phyloP scores from a whole-genome alignment of 1,140 invertebrate species.

The Diachasma alloeum region DNA sequence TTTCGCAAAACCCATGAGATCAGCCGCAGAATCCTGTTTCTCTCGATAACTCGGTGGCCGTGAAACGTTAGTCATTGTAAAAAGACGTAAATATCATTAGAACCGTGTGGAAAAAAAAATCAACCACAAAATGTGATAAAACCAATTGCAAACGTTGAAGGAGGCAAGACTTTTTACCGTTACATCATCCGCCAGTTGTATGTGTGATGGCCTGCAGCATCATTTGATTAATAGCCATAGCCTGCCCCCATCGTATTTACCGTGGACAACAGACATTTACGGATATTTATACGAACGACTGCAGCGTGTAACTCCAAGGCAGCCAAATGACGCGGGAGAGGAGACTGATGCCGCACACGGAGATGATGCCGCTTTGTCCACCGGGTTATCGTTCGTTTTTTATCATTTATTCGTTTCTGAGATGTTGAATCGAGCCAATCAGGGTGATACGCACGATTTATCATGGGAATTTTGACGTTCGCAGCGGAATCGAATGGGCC shows the following conservation, averaged over 20 bases:
- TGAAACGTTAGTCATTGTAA: slow-evolving; percentile 51
- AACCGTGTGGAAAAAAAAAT: not conserved
- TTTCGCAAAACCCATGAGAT: not conserved
- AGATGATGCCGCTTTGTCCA: not conserved
- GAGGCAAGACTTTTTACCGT: slow-evolving; percentile 49
- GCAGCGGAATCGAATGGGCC: not conserved
- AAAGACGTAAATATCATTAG: slow-evolving; percentile 10
- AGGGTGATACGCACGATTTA: slow-evolving; percentile 25
- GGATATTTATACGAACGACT: slow-evolving; percentile 59
- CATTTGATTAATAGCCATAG: slow-evolving; percentile 60
- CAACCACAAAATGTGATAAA: not conserved
- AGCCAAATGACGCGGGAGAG: slow-evolving; percentile 43
- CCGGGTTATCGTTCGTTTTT: not conserved
- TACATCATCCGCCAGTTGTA: slow-evolving; percentile 36
- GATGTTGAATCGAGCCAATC: slow-evolving; percentile 34
- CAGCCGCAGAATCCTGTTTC: not conserved
- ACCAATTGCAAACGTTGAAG: slow-evolving; percentile 16
- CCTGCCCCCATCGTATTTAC: slow-evolving; percentile 32
- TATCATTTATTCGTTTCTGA: not conserved
- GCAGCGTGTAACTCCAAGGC: slow-evolving; percentile 40
- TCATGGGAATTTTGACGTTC: slow-evolving; percentile 8
- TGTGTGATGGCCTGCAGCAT: slow-evolving; percentile 42
- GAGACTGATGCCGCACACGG: not conserved
- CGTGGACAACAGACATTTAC: slow-evolving; percentile 51
- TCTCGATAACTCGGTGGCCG: slow-evolving; percentile 44